Evolutionary conservation across 2,888 invertebrate genomes (phyloP).

Genomic region (Pomacea canaliculata): DNA sequence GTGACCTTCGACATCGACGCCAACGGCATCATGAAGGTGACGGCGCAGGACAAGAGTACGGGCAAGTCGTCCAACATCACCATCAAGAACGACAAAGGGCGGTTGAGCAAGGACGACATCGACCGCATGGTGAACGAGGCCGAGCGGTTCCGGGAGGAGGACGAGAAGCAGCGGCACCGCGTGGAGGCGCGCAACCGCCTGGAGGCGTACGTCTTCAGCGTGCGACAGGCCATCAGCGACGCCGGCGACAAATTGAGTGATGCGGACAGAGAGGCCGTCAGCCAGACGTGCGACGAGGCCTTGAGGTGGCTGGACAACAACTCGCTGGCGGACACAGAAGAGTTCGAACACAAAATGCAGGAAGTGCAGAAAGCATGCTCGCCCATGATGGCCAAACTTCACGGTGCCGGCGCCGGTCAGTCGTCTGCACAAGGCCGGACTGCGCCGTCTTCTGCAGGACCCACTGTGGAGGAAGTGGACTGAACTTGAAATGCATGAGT

Average conservation of each 20-base stretch:
- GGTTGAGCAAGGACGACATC: conserved; percentile 86
- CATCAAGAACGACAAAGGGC: conserved; percentile 88
- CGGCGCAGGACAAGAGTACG: conserved; percentile 79
- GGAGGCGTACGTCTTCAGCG: conserved; percentile 57
- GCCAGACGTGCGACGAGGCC: conserved; percentile 73
- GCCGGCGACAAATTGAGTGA: conserved; percentile 72
- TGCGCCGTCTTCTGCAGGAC: conserved; percentile 64
- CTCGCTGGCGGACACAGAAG: conserved; percentile 80
- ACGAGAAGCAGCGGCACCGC: conserved; percentile 60
- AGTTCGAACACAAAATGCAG: conserved; percentile 83
- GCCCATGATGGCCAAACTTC: conserved; percentile 79
- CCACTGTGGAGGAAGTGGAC: conserved; percentile 76
- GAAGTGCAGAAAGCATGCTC: conserved; percentile 82
- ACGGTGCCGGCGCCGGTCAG: conserved; percentile 33
- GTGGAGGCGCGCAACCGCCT: conserved; percentile 58
- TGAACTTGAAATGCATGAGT: conserved; percentile 51
- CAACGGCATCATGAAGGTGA: conserved; percentile 79
- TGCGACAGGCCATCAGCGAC: conserved; percentile 75
- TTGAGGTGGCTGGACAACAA: conserved; percentile 86
- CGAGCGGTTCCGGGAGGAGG: conserved; percentile 63
- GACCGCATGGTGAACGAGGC: conserved; percentile 76
- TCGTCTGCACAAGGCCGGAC: conserved; percentile 6
- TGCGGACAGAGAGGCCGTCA: conserved; percentile 79
- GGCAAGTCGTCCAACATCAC: conserved; percentile 86
- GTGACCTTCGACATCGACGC: conserved; percentile 88